A percentile compares a stretch with the other conserved stretches of the same genome.
Conservation (phyloP, 1,140 invertebrate genomes). For the Drosophila jambulina region DNA sequence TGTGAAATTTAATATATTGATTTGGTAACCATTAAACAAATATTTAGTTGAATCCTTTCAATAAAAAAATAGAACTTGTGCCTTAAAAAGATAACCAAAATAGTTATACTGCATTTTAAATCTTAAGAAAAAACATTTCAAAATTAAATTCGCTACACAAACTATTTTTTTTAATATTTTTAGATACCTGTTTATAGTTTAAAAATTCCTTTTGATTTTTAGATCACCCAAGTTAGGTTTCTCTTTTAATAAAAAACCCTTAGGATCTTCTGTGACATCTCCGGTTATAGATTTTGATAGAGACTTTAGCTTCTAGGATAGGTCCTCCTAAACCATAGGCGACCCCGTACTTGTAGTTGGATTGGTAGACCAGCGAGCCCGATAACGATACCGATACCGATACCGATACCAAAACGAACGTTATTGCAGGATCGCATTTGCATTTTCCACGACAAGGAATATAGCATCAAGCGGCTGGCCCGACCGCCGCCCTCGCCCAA, state of each 20-base stretch:
- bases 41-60: background rate
- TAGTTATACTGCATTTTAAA: background rate
- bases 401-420: constrained; percentile 36
- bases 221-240: no score
- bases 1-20: no score
- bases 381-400: constrained; percentile 20
- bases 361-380: constrained; percentile 38
- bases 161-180: no score
- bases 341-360: constrained; percentile 35
- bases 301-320: constrained; percentile 24
- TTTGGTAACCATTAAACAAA: background rate
- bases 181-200: background rate
- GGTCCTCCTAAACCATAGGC: constrained; percentile 31
- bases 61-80: background rate
- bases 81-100: background rate
- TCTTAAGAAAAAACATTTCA: background rate
- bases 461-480: constrained; percentile 75
- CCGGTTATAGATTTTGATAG: constrained; percentile 8
- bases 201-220: background rate
- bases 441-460: constrained; percentile 76
- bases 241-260: background rate
- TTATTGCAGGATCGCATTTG: constrained; percentile 82
- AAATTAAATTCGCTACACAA: no score
- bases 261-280: constrained; percentile 8
- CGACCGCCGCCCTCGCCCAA: constrained; percentile 77